Evolutionary conservation across 2,113 vertebrate genomes (phyloP).

Genomic region (Benthochromis sp.): DNA sequence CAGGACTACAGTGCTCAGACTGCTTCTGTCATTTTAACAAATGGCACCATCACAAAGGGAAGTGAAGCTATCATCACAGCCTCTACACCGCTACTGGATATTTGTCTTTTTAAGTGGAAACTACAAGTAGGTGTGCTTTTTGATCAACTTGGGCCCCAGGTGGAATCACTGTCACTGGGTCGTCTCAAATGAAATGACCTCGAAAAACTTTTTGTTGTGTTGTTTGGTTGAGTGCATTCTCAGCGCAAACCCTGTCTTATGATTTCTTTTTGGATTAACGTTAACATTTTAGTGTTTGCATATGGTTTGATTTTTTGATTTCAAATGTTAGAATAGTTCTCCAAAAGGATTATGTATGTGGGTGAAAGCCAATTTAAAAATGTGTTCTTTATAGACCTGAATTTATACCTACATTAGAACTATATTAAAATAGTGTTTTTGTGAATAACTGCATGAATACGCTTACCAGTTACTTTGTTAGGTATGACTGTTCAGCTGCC

Average conservation of each 20-base stretch:
- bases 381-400: background rate
- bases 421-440: background rate
- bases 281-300: background rate
- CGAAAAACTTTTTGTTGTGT: background rate
- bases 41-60: slow-evolving; percentile 29
- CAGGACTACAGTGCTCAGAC: slow-evolving; percentile 19
- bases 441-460: background rate
- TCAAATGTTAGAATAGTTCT: background rate
- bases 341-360: background rate
- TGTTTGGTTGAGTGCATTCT: background rate
- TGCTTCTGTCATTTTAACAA: slow-evolving; percentile 43
- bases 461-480: background rate
- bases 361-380: background rate
- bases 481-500: background rate
- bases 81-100: background rate
- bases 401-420: background rate
- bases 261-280: background rate
- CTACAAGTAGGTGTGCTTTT: background rate
- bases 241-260: background rate
- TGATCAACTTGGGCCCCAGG: background rate
- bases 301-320: background rate
- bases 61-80: slow-evolving; percentile 19
- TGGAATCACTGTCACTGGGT: background rate
- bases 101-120: slow-evolving; percentile 1
- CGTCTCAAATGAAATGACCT: background rate